A percentile compares a stretch with the other conserved stretches of the same genome.
Conservation (phyloP, 2,888 invertebrate genomes). For the Netelia melanura region DNA sequence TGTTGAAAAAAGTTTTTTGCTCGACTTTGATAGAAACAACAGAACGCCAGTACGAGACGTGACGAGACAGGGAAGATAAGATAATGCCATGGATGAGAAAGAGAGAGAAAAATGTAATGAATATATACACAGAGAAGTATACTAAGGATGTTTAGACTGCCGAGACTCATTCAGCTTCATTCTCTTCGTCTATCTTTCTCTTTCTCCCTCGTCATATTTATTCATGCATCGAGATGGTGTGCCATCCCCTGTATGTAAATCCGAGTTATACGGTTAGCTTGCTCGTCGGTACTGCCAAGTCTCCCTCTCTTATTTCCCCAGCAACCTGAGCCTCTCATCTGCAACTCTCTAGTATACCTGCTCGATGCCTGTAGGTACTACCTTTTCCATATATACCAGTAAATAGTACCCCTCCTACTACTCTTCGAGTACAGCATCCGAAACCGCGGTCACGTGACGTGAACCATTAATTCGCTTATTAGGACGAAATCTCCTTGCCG, state of each 20-base stretch:
- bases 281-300: constrained; percentile 50
- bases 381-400: neutral
- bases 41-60: neutral
- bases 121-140: neutral
- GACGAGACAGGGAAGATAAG: constrained; percentile 19
- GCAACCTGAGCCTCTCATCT: constrained; percentile 66
- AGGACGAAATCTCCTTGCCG: constrained; percentile 64
- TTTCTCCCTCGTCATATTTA: constrained; percentile 72
- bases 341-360: no score
- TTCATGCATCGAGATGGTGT: constrained; percentile 74
- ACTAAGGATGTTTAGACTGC: constrained; percentile 74
- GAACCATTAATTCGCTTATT: constrained; percentile 71
- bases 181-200: constrained; percentile 6
- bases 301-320: constrained; percentile 44
- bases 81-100: constrained; percentile 19
- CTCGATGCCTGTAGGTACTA: no score
- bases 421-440: neutral
- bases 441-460: constrained; percentile 69
- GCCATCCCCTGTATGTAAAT: constrained; percentile 76
- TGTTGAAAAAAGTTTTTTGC: constrained; percentile 18
- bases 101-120: neutral
- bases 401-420: neutral
- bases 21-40: constrained; percentile 31
- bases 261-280: constrained; percentile 72
- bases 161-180: constrained; percentile 73